These are phyloP conservation scores for Zophobas morio DNA, from an alignment of 1,140 invertebrate genomes.

Conservation along the genomic window DNA sequence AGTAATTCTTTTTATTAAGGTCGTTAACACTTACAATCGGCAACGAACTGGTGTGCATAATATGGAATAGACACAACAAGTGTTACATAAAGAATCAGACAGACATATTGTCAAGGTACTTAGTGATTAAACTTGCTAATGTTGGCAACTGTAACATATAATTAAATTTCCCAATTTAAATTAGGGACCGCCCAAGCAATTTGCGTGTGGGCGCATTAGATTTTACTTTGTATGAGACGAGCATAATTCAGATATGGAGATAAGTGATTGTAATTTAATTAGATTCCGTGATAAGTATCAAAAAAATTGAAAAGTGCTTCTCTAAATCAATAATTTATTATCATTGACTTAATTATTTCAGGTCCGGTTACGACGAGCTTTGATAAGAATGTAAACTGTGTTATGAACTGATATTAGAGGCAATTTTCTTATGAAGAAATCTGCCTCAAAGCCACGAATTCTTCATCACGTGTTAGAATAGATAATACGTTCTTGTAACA, in stretches of 20 bases:
- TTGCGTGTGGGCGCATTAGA: constrained; percentile 1
- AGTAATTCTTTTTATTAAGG: no score
- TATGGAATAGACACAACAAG: background rate
- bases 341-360: background rate
- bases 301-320: background rate
- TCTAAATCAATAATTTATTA: constrained; percentile 10
- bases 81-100: background rate
- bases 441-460: no score
- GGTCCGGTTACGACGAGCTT: constrained; percentile 4
- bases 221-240: background rate
- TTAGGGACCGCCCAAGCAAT: constrained; percentile 3
- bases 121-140: constrained; percentile 5
- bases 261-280: constrained; percentile 3
- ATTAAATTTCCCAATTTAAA: constrained; percentile 17
- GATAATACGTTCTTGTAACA: no score
- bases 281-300: background rate
- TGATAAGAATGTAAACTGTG: background rate
- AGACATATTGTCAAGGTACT: background rate
- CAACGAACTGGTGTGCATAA: background rate
- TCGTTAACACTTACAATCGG: no score
- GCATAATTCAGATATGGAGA: background rate
- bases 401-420: no score
- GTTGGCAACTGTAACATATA: background rate
- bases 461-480: no score
- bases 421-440: no score